Conservation (phyloP, 2,113 vertebrate species). For the Dipodomys spectabilis region DNA sequence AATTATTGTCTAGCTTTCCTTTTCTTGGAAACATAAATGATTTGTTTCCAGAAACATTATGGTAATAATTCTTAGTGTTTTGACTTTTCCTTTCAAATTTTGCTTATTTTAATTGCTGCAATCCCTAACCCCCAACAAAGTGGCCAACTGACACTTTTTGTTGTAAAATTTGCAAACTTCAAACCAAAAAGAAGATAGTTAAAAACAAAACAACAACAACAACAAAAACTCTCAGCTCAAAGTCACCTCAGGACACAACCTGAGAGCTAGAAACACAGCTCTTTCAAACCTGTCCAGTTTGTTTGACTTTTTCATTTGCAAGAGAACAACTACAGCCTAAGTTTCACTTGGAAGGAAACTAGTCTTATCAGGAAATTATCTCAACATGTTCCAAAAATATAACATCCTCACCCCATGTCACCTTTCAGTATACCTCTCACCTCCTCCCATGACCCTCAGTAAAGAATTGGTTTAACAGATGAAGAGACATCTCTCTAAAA, state of each 20-base stretch:
- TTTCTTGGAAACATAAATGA: background rate
- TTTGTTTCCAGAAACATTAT: background rate
- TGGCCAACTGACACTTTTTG: background rate
- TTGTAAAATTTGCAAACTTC: constrained; percentile 22
- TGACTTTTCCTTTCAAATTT: constrained; percentile 36
- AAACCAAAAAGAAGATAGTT: background rate
- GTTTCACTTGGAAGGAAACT: constrained; percentile 33
- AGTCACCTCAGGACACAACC: background rate
- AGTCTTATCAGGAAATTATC: constrained; percentile 68
- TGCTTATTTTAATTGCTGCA: background rate
- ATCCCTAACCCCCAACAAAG: background rate
- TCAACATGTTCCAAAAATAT: constrained; percentile 68
- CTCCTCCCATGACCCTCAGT: background rate
- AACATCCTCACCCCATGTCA: constrained; percentile 44
- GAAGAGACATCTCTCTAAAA: background rate
- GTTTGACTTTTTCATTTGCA: background rate
- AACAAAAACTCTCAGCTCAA: background rate
- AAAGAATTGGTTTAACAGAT: constrained; percentile 50
- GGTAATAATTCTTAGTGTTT: constrained; percentile 40
- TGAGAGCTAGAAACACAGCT: background rate
- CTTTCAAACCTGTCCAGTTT: background rate
- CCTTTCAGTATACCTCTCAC: background rate
- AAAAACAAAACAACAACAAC: background rate
- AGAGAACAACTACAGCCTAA: background rate
- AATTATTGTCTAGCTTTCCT: background rate